These are phyloP conservation scores for Asobara japonica DNA, from an alignment of 1,140 invertebrate species.

Conservation along the genomic window DNA sequence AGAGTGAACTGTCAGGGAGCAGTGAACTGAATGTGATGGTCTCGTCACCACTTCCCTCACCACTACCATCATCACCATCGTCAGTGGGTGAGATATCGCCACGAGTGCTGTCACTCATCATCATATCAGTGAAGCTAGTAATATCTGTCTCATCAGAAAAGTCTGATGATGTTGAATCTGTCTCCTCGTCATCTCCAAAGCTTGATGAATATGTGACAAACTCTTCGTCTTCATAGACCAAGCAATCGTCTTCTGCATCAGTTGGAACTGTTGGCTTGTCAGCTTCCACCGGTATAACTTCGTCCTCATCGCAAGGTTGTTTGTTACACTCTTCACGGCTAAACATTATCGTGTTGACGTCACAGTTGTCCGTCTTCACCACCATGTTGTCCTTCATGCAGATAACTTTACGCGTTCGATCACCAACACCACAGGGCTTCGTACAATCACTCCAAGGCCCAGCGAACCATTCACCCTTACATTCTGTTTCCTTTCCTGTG, in stretches of 20 bases:
- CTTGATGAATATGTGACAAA: conserved; percentile 49
- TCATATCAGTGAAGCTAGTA: conserved; percentile 58
- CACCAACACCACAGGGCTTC: conserved; percentile 84
- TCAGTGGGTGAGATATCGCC: conserved; percentile 54
- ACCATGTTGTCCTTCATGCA: conserved; percentile 80
- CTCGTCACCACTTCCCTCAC: conserved; percentile 48
- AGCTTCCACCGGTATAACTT: conserved; percentile 73
- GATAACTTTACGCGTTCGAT: conserved; percentile 77
- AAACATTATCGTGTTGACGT: conserved; percentile 72
- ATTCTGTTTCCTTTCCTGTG: conserved; percentile 73
- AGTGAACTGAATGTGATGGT: conserved; percentile 37
- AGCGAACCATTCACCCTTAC: conserved; percentile 87
- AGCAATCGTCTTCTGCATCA: conserved; percentile 70
- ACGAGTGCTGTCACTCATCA: conserved; percentile 71
- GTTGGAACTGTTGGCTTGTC: conserved; percentile 67
- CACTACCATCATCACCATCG: conserved; percentile 26
- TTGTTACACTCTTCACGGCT: conserved; percentile 79
- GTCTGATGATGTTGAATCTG: too few relatives aligned
- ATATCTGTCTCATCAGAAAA: too few relatives aligned
- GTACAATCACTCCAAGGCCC: conserved; percentile 87
- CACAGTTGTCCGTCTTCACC: conserved; percentile 72
- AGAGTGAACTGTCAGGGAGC: conserved; percentile 16
- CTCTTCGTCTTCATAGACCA: conserved; percentile 67
- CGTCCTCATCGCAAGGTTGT: conserved; percentile 76
- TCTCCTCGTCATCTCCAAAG: too few relatives aligned